Evolutionary conservation across 1,140 invertebrate genomes (phyloP).

Genomic region (Cydia amplana): DNA sequence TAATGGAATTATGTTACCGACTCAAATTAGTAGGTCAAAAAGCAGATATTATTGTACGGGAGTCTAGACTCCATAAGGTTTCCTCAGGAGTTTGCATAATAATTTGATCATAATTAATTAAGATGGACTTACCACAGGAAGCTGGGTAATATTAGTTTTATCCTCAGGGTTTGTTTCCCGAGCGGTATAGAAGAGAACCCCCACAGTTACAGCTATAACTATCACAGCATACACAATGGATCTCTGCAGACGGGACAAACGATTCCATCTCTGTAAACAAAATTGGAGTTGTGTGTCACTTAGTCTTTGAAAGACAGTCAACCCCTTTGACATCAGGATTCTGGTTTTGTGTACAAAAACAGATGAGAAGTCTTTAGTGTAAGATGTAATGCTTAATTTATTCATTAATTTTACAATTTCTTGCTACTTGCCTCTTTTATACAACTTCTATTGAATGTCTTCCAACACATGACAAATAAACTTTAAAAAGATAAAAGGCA

Average conservation of each 20-base stretch:
- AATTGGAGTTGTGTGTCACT: background rate
- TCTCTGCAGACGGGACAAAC: constrained; percentile 60
- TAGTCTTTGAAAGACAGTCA: background rate
- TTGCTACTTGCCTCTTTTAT: background rate
- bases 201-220: constrained; percentile 43
- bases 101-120: too few species aligned
- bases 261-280: constrained; percentile 68
- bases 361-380: background rate
- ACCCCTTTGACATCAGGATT: background rate
- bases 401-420: too few species aligned
- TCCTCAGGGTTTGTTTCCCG: background rate
- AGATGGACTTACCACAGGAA: constrained; percentile 44
- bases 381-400: too few species aligned
- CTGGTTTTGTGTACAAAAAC: background rate
- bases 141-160: constrained; percentile 41
- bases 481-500: too few species aligned
- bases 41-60: too few species aligned
- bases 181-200: constrained; percentile 52
- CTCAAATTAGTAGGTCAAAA: too few species aligned
- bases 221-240: constrained; percentile 56
- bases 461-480: background rate
- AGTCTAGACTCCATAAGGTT: too few species aligned
- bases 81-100: too few species aligned
- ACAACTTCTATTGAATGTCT: background rate
- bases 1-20: too few species aligned